Conservation (phyloP, 2,113 vertebrate genomes). For the western clawed frog (Xenopus tropicalis) region DNA sequence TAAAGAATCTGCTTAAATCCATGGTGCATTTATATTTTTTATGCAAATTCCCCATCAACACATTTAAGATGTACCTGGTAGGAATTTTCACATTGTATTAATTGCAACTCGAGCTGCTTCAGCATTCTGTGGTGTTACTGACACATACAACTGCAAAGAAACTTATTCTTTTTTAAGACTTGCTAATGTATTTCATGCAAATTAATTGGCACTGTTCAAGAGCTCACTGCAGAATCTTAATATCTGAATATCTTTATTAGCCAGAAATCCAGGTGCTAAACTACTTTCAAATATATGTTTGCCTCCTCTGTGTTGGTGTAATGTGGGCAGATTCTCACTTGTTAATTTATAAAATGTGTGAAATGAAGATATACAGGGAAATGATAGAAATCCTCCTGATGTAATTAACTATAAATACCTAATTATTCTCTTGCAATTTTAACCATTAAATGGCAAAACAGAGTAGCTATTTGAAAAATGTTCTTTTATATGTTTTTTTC, state of each 20-base stretch:
- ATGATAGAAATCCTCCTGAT: conserved; percentile 24
- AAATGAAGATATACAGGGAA: conserved; percentile 16
- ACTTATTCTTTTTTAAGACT: conserved; percentile 37
- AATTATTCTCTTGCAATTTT: conserved; percentile 23
- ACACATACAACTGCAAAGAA: conserved; percentile 36
- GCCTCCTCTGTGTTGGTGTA: conserved; percentile 45
- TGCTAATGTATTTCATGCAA: conserved; percentile 44
- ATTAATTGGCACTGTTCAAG: conserved; percentile 35
- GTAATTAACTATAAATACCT: conserved; percentile 42
- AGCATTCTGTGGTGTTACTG: conserved; percentile 25
- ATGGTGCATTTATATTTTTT: conserved; percentile 1
- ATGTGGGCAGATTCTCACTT: conserved; percentile 45
- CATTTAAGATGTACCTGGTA: conserved; percentile 18
- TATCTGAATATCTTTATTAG: conserved; percentile 39
- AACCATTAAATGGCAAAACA: conserved; percentile 29
- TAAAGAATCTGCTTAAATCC: not conserved
- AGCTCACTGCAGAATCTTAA: conserved; percentile 28
- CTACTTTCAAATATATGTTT: conserved; percentile 42
- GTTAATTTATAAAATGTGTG: conserved; percentile 44
- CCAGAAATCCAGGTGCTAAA: conserved; percentile 42
- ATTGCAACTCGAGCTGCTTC: conserved; percentile 21
- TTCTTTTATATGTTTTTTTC: no score
- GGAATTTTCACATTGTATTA: conserved; percentile 24
- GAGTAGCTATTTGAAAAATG: not conserved
- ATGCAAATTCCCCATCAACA: conserved; percentile 7